Conservation (phyloP, 2,888 invertebrate genomes). For the Caenorhabditis sulstoni region DNA sequence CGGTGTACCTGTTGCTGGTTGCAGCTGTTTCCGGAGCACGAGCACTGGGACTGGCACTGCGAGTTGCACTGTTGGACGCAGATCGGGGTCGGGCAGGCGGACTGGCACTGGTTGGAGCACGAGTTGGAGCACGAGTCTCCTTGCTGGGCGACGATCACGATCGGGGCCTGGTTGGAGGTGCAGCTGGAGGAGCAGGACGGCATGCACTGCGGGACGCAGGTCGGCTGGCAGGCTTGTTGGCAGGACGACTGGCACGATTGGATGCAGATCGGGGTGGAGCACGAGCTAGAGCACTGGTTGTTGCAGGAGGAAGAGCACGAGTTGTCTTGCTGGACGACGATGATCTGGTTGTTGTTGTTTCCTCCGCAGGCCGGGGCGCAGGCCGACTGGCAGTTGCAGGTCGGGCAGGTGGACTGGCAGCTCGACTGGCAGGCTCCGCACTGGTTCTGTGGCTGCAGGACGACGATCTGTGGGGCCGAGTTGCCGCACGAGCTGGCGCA, state of each 20-base stretch:
- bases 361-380: slow-evolving; percentile 66
- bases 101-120: slow-evolving; percentile 71
- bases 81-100: slow-evolving; percentile 64
- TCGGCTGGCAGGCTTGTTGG: slow-evolving; percentile 64
- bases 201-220: slow-evolving; percentile 69
- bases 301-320: slow-evolving; percentile 67
- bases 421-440: slow-evolving; percentile 65
- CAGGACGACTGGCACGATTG: slow-evolving; percentile 67
- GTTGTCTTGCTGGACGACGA: slow-evolving; percentile 62
- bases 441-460: slow-evolving; percentile 63
- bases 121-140: slow-evolving; percentile 67
- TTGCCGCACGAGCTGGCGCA: slow-evolving; percentile 64
- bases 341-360: slow-evolving; percentile 63
- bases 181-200: slow-evolving; percentile 64
- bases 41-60: slow-evolving; percentile 66
- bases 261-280: slow-evolving; percentile 67
- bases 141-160: slow-evolving; percentile 67
- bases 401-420: slow-evolving; percentile 66
- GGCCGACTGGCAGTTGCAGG: slow-evolving; percentile 67
- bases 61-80: slow-evolving; percentile 65
- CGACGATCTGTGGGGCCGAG: slow-evolving; percentile 60
- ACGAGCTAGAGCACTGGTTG: slow-evolving; percentile 66
- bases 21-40: slow-evolving; percentile 62
- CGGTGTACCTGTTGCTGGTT: slow-evolving; percentile 59
- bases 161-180: slow-evolving; percentile 64